Percentiles rank a stretch among this genome's conserved stretches.
Evolutionary conservation across 1,140 invertebrate genomes (phyloP).

Genomic region (Arion vulgaris): DNA sequence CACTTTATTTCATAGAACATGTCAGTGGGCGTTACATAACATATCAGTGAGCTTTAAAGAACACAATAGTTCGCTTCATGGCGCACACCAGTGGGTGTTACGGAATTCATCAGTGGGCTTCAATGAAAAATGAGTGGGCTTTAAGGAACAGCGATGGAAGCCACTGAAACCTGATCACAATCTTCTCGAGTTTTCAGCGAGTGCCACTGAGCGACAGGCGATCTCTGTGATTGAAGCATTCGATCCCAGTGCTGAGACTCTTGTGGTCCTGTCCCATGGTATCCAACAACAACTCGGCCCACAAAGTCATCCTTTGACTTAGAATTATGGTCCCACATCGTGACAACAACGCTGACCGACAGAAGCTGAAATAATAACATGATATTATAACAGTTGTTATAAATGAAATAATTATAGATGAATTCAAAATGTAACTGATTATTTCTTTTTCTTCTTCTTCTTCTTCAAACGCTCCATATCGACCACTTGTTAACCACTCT

Average conservation of each 20-base stretch:
- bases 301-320: conserved; percentile 74
- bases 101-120: too few relatives aligned
- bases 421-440: neutral
- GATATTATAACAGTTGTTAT: neutral
- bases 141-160: conserved; percentile 67
- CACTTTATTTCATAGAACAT: too few relatives aligned
- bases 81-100: too few relatives aligned
- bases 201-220: conserved; percentile 78
- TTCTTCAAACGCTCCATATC: too few relatives aligned
- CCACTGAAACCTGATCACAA: conserved; percentile 70
- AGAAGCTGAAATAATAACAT: conserved; percentile 67
- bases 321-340: conserved; percentile 74
- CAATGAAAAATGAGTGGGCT: too few relatives aligned
- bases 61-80: too few relatives aligned
- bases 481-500: too few relatives aligned
- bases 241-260: conserved; percentile 77
- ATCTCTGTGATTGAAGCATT: conserved; percentile 77
- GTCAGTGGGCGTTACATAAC: too few relatives aligned
- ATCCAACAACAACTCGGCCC: conserved; percentile 72
- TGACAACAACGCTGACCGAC: conserved; percentile 74
- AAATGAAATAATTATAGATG: too few relatives aligned
- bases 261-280: conserved; percentile 71
- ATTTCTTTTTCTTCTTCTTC: neutral
- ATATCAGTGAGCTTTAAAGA: too few relatives aligned
- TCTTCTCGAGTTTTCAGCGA: conserved; percentile 71